phyloP scores from a whole-genome alignment of 2,113 vertebrate species.

The Tupaia chinensis region DNA sequence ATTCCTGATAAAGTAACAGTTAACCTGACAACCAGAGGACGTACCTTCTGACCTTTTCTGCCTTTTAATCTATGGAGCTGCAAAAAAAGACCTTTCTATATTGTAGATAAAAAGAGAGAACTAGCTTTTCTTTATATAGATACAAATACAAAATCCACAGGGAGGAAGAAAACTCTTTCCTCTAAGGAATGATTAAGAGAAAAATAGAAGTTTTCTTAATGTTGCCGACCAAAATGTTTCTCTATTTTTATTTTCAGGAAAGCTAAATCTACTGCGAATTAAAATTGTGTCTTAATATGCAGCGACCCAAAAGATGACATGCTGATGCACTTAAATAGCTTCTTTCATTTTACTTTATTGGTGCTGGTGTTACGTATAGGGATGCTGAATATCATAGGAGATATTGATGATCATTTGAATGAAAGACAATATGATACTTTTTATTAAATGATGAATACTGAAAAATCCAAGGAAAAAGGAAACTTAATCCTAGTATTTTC shows the following conservation, averaged over 20 bases:
- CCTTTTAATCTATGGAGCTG: neutral
- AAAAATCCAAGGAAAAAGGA: neutral
- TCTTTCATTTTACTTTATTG: constrained; percentile 49
- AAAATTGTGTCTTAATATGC: constrained; percentile 30
- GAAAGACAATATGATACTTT: constrained; percentile 39
- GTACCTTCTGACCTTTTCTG: neutral
- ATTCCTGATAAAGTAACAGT: constrained; percentile 6
- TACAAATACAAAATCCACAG: neutral
- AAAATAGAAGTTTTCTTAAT: constrained; percentile 35
- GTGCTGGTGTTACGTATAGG: neutral
- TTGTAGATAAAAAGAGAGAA: neutral
- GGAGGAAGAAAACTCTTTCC: neutral
- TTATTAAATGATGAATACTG: constrained; percentile 9
- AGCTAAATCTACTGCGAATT: neutral
- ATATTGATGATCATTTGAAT: constrained; percentile 46
- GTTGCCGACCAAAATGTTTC: neutral
- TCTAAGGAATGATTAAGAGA: constrained; percentile 24
- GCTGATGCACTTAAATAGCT: constrained; percentile 10
- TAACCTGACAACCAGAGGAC: neutral
- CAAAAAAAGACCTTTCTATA: neutral
- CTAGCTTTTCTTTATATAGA: neutral
- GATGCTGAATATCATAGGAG: neutral
- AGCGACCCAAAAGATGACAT: constrained; percentile 49
- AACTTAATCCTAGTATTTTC: neutral
- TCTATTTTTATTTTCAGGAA: constrained; percentile 30